Percentiles rank a stretch among this genome's conserved stretches.
These are phyloP conservation scores for Trichogramma dendrolimi DNA, from an alignment of 2,888 invertebrate species.

Conservation along the genomic window DNA sequence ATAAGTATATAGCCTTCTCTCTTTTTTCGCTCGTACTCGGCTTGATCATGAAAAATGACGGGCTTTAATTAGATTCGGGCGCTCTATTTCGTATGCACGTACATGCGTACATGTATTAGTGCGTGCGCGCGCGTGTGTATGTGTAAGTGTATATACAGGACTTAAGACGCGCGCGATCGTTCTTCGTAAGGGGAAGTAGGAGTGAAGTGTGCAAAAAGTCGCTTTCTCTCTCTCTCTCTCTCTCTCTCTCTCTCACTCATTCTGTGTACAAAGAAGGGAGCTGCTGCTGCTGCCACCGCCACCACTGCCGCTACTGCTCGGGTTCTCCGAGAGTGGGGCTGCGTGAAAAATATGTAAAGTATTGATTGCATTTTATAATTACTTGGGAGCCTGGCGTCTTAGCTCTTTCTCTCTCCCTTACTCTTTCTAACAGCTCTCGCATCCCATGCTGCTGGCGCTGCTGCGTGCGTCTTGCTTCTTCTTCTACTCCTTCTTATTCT, in stretches of 20 bases:
- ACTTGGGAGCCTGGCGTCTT: constrained; percentile 52
- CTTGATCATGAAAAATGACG: constrained; percentile 31
- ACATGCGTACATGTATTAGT: background rate
- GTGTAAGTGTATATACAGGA: background rate
- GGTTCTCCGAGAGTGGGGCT: constrained; percentile 31
- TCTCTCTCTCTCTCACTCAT: constrained; percentile 7
- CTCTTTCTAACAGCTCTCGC: no score
- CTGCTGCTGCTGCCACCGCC: constrained; percentile 25
- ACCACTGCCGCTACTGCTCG: no score
- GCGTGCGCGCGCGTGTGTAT: background rate
- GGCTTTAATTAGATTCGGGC: constrained; percentile 28
- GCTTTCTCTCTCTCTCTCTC: background rate
- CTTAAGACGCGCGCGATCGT: constrained; percentile 4
- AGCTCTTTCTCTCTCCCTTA: constrained; percentile 36
- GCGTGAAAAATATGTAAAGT: constrained; percentile 54
- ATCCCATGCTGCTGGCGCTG: no score
- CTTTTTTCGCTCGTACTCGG: constrained; percentile 5
- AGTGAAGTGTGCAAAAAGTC: background rate
- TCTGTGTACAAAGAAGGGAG: constrained; percentile 28
- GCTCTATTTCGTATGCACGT: constrained; percentile 20
- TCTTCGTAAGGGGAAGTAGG: background rate
- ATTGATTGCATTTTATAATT: constrained; percentile 54
- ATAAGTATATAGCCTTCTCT: constrained; percentile 1
- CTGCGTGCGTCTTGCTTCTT: no score
- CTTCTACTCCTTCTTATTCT: no score